Evolutionary conservation across 2,888 invertebrate species (phyloP), one percentile per base, ranked within the genome.

Genomic region (Philonicus albiceps): DNA sequence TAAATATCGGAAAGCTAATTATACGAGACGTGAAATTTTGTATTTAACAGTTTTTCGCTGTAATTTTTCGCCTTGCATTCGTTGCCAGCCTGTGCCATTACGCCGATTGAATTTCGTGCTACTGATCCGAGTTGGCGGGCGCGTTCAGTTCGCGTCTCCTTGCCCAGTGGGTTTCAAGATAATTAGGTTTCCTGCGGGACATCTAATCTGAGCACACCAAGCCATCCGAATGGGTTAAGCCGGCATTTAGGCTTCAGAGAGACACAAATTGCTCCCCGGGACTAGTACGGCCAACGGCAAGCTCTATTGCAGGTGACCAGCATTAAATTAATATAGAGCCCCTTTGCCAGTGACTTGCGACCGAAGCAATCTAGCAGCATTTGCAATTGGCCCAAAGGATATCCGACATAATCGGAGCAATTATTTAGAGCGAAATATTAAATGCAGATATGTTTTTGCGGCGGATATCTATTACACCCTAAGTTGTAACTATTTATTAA

Each of bases 11-110:
- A 85, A 85, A 85, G 34, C 73, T 85, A 85, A 85, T 85, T 85
- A 85, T 37, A 85, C 84, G 64, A 85, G 64, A 85, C 64, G 84
- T 73, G 73, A 85, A 85, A 80, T 80, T 80, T 80, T 80, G 80
- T 80, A 40, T 85, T 85, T 85, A 85, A 85, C 84, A 73, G 84
- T 85, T 85, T 85, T 85, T 85, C 84, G 55, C 13, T 83, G 83
- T 64, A 83, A 83, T 73, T 73, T 85, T 73, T 30, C 49, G 80
- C 80, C n/a, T 80, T 31, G 37, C 49, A 80, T 53, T 80, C 16
- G 80, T 31, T 84, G 31, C 30, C 40, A 73, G 83, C 64, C 34
- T 85, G 72, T 43, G 31, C 72, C 84, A 85, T 85, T 85, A 85
- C 72, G 30, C 27, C 73, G 30, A 85, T 85, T 85, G 84, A 85